A percentile compares a stretch with the other conserved stretches of the same genome.
phyloP scores from a whole-genome alignment of 2,113 vertebrate species.

The Diadophis punctatus region DNA sequence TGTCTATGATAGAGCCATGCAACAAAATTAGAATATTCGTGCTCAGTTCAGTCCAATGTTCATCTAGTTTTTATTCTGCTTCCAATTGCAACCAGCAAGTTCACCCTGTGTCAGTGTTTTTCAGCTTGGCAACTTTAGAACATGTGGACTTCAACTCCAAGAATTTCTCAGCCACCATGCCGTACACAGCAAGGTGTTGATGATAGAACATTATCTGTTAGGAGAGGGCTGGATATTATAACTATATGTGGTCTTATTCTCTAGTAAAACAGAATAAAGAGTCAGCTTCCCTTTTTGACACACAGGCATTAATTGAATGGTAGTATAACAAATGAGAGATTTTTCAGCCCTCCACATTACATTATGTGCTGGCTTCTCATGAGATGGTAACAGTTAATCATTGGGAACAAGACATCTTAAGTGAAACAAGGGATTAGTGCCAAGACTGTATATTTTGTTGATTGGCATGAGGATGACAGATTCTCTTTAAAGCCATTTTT shows the following conservation, averaged over 20 bases:
- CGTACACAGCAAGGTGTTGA: background rate
- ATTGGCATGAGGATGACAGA: background rate
- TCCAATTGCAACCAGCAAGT: background rate
- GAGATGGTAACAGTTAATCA: constrained; percentile 18
- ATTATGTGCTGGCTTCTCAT: background rate
- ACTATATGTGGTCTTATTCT: background rate
- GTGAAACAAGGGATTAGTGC: background rate
- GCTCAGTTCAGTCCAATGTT: background rate
- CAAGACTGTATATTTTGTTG: background rate
- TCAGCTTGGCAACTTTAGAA: background rate
- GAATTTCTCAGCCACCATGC: background rate
- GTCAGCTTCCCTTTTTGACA: background rate
- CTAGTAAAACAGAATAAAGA: constrained; percentile 1
- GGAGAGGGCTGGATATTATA: background rate
- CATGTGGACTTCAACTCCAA: background rate
- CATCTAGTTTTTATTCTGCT: background rate
- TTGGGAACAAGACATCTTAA: constrained; percentile 1
- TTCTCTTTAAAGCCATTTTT: background rate
- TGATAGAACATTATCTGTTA: background rate
- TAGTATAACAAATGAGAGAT: background rate
- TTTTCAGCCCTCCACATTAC: background rate
- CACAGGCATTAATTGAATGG: background rate
- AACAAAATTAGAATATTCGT: background rate
- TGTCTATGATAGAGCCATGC: background rate
- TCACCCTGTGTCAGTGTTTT: background rate